These are phyloP conservation scores for Meriones unguiculatus DNA, from an alignment of 2,113 vertebrate genomes.

Conservation along the genomic window DNA sequence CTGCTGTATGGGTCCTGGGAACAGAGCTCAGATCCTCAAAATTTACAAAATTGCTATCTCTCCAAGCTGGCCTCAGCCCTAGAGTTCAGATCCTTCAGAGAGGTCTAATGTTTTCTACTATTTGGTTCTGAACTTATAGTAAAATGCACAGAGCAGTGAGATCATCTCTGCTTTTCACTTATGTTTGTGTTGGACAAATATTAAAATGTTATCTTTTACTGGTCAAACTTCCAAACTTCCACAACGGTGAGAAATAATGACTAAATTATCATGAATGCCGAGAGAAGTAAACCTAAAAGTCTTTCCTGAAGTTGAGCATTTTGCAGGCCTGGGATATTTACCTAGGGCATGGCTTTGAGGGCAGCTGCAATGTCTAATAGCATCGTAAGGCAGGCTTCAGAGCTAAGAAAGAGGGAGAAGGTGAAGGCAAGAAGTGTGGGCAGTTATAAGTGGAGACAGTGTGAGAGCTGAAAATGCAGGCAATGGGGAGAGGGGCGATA, in stretches of 20 bases:
- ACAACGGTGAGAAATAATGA: background rate
- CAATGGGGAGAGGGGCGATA: accelerated
- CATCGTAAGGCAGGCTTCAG: background rate
- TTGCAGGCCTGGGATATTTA: background rate
- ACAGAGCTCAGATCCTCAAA: background rate
- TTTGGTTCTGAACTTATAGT: slow-evolving; percentile 14
- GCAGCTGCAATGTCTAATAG: accelerated
- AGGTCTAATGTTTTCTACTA: background rate
- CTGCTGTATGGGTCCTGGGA: background rate
- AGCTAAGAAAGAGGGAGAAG: background rate
- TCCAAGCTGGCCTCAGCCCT: background rate
- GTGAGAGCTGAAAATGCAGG: background rate
- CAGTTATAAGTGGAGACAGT: background rate
- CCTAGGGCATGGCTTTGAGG: background rate
- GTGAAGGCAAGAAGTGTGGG: background rate
- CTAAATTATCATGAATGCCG: background rate
- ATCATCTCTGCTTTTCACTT: slow-evolving; percentile 18
- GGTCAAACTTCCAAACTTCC: background rate
- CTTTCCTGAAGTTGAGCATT: background rate
- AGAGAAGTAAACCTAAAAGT: background rate
- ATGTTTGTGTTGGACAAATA: slow-evolving; percentile 23
- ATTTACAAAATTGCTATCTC: background rate
- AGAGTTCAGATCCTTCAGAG: background rate
- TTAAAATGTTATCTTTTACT: slow-evolving; percentile 1
- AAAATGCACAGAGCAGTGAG: background rate